Evolutionary conservation across 1,140 invertebrate genomes (phyloP).

Genomic region (Macrostomum lignano): DNA sequence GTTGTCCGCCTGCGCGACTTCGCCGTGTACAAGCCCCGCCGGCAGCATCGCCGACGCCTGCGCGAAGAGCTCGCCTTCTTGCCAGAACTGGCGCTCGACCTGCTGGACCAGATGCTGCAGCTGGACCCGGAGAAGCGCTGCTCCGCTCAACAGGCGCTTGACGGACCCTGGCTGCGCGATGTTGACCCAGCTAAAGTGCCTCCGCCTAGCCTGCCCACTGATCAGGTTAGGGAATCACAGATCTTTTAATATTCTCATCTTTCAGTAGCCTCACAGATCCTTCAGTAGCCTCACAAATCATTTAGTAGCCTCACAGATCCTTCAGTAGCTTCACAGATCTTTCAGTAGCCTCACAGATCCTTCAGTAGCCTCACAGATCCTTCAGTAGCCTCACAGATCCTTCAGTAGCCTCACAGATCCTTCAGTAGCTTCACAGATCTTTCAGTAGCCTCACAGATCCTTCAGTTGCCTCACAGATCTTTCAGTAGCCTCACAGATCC

Average conservation of each 20-base stretch:
- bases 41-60: constrained; percentile 51
- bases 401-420: too few species aligned
- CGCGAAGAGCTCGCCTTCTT: constrained; percentile 47
- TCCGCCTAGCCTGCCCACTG: too few species aligned
- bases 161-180: constrained; percentile 50
- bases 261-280: constrained; percentile 67
- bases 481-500: too few species aligned
- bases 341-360: too few species aligned
- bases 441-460: too few species aligned
- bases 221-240: too few species aligned
- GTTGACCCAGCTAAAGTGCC: not conserved
- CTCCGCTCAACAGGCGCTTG: constrained; percentile 68
- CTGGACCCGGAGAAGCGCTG: constrained; percentile 71
- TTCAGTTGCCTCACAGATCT: too few species aligned
- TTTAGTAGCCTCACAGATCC: not conserved
- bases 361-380: too few species aligned
- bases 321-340: too few species aligned
- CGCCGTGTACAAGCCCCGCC: constrained; percentile 65
- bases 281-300: not conserved
- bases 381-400: too few species aligned
- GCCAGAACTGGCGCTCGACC: constrained; percentile 42
- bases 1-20: constrained; percentile 75
- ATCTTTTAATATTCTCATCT: too few species aligned
- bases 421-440: too few species aligned
- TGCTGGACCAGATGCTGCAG: constrained; percentile 81